These are phyloP conservation scores for Amyelois transitella DNA, from an alignment of 1,140 invertebrate genomes.

Conservation along the genomic window DNA sequence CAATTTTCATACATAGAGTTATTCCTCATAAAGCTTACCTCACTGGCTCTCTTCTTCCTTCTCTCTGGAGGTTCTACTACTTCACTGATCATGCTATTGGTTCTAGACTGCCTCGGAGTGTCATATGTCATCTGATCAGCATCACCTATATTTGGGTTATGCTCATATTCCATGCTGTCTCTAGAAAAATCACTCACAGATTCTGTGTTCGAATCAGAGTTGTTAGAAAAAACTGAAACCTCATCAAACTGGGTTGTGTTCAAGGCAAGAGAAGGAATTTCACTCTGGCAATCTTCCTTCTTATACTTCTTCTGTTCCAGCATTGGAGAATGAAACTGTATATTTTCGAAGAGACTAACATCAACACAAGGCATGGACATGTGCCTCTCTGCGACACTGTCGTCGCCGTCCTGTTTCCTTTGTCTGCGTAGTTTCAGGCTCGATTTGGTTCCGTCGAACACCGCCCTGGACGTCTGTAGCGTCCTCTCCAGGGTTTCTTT, in stretches of 20 bases:
- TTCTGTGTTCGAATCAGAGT: constrained; percentile 52
- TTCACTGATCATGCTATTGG: constrained; percentile 42
- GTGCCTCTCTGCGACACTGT: constrained; percentile 41
- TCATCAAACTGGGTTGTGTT: constrained; percentile 51
- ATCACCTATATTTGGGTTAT: constrained; percentile 22
- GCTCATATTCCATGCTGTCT: constrained; percentile 49
- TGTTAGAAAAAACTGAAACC: constrained; percentile 52
- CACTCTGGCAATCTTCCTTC: constrained; percentile 27
- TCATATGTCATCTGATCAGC: constrained; percentile 46
- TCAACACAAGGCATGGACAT: constrained; percentile 58
- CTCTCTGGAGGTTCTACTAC: constrained; percentile 43
- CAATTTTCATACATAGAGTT: constrained; percentile 62
- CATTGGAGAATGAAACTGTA: constrained; percentile 61
- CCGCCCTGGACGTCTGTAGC: constrained; percentile 45
- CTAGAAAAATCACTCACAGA: constrained; percentile 47
- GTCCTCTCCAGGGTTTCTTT: constrained; percentile 65
- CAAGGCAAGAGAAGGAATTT: constrained; percentile 32
- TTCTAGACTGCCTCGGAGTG: constrained; percentile 41
- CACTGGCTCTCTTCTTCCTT: constrained; percentile 41
- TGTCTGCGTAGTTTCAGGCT: constrained; percentile 40
- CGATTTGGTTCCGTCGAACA: constrained; percentile 55
- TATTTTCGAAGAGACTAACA: constrained; percentile 61
- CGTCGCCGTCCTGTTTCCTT: constrained; percentile 33
- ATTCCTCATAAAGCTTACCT: constrained; percentile 42
- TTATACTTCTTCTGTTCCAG: constrained; percentile 49